Evolutionary conservation across 2,888 invertebrate genomes (phyloP).

Genomic region (Phyto melanocephala): DNA sequence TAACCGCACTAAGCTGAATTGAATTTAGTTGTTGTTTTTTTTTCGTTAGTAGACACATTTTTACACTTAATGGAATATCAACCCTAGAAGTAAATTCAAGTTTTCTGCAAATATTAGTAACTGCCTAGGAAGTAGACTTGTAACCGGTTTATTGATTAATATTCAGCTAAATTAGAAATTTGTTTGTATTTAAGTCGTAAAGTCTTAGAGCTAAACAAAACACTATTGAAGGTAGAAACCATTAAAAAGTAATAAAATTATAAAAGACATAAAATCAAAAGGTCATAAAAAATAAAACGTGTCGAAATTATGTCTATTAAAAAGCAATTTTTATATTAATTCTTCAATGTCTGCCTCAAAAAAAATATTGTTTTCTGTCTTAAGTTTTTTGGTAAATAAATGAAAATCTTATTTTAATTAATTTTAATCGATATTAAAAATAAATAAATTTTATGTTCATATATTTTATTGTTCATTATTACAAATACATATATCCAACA

Average conservation of each 20-base stretch:
- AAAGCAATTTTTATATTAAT: background rate
- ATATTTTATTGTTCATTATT: background rate
- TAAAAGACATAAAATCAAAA: no score
- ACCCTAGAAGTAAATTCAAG: no score
- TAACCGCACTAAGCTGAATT: no score
- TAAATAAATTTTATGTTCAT: background rate
- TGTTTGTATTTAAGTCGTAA: background rate
- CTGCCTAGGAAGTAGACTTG: no score
- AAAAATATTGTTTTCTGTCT: background rate
- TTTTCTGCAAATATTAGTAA: no score
- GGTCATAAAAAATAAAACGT: background rate
- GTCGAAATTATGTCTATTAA: background rate
- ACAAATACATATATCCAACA: no score
- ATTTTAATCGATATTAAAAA: background rate
- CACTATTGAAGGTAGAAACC: background rate
- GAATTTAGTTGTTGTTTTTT: no score
- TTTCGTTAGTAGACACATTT: no score
- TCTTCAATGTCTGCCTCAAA: background rate
- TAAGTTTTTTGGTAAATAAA: background rate
- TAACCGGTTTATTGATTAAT: no score
- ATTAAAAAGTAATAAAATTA: background rate
- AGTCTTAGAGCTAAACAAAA: background rate
- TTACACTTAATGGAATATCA: no score
- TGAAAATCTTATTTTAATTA: conserved; percentile 8
- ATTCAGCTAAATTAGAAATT: no score